Percentiles rank a stretch among this genome's conserved stretches.
phyloP scores from a whole-genome alignment of 2,113 vertebrate species.

The Zosterops japonicus region DNA sequence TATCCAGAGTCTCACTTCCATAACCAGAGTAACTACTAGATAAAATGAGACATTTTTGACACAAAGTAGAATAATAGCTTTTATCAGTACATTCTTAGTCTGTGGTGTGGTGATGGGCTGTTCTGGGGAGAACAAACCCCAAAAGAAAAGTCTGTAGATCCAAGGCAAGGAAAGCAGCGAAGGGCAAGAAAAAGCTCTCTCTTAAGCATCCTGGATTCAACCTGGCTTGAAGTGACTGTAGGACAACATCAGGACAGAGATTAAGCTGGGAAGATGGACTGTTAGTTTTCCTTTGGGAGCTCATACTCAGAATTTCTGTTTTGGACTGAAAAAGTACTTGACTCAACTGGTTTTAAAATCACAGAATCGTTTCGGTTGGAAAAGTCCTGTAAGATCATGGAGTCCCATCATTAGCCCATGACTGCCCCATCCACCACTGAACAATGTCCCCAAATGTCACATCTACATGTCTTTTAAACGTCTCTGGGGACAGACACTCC shows the following conservation, averaged over 20 bases:
- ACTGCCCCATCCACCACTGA: neutral
- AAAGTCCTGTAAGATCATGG: accelerated
- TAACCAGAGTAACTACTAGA: neutral
- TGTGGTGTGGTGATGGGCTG: neutral
- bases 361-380: neutral
- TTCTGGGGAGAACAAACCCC: neutral
- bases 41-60: neutral
- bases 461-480: neutral
- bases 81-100: neutral
- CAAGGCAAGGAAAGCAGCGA: neutral
- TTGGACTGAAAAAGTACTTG: neutral
- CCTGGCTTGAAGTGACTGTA: neutral
- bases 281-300: neutral
- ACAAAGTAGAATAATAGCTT: neutral
- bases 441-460: neutral
- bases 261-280: neutral
- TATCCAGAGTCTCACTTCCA: neutral
- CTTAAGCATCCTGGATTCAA: neutral
- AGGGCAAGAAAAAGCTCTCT: neutral
- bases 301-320: neutral
- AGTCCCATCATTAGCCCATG: neutral
- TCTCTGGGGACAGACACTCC: accelerated
- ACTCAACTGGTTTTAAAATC: neutral
- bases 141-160: neutral
- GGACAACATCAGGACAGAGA: neutral